Evolutionary conservation across 2,888 invertebrate species (phyloP).

Genomic region (Chloromyia formosa): DNA sequence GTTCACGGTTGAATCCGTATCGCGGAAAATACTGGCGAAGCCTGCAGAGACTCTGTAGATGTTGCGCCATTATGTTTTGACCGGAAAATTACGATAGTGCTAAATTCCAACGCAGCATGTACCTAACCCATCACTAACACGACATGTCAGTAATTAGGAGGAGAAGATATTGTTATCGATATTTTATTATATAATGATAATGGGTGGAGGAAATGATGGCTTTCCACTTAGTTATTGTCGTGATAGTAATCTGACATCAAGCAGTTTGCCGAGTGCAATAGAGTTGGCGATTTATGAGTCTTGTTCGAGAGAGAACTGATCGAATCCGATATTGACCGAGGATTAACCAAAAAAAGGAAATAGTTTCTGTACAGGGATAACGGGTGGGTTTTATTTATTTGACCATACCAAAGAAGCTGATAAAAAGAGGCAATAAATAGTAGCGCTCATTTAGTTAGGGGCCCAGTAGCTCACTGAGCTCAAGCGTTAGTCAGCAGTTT

Average conservation of each 20-base stretch:
- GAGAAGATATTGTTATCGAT: conserved; percentile 45
- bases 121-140: conserved; percentile 33
- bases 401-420: too few species aligned
- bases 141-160: conserved; percentile 40
- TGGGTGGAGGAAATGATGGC: conserved; percentile 13
- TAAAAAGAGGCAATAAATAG: too few species aligned
- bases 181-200: conserved; percentile 46
- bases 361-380: too few species aligned
- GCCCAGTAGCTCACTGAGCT: too few species aligned
- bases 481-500: too few species aligned
- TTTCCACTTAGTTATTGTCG: conserved; percentile 22
- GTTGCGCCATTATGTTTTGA: background rate
- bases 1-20: conserved; percentile 23
- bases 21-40: background rate
- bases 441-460: too few species aligned
- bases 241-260: conserved; percentile 4
- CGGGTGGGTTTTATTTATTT: too few species aligned
- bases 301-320: too few species aligned
- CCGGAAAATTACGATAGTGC: background rate
- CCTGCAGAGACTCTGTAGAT: background rate
- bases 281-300: too few species aligned
- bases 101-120: conserved; percentile 19
- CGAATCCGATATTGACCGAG: too few species aligned
- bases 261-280: background rate
- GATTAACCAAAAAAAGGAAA: too few species aligned